Percentiles rank a stretch among this genome's conserved stretches.
These are phyloP conservation scores for Cephonodes hylas DNA, from an alignment of 2,888 invertebrate species.

Conservation along the genomic window DNA sequence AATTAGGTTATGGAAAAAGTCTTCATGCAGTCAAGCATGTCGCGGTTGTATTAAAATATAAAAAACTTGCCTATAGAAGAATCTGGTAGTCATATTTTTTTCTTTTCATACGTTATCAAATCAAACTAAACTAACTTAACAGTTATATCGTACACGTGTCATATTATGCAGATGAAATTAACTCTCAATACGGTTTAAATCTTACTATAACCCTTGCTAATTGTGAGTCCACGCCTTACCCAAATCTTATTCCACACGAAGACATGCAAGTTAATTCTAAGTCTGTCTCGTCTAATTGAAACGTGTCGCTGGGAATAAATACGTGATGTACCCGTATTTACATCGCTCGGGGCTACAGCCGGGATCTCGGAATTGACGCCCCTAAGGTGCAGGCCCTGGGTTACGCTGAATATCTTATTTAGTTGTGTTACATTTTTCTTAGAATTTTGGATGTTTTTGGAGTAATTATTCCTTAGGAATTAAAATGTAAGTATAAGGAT, in stretches of 20 bases:
- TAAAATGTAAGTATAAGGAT: too few species aligned
- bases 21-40: too few species aligned
- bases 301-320: constrained; percentile 40
- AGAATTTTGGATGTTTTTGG: too few species aligned
- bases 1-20: too few species aligned
- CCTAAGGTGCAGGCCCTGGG: neutral
- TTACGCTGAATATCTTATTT: neutral
- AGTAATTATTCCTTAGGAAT: too few species aligned
- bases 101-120: too few species aligned
- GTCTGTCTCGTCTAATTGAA: constrained; percentile 36
- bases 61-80: too few species aligned
- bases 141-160: neutral
- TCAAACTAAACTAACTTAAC: neutral
- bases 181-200: neutral
- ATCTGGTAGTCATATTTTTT: too few species aligned
- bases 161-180: constrained; percentile 1
- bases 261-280: constrained; percentile 29
- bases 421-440: too few species aligned
- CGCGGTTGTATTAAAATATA: too few species aligned
- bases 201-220: neutral
- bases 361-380: neutral
- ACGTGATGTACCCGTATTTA: constrained; percentile 28
- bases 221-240: constrained; percentile 9
- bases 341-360: constrained; percentile 16
- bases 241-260: constrained; percentile 24